These are phyloP conservation scores for Hecatera dysodea DNA, from an alignment of 2,888 invertebrate genomes.

Conservation along the genomic window DNA sequence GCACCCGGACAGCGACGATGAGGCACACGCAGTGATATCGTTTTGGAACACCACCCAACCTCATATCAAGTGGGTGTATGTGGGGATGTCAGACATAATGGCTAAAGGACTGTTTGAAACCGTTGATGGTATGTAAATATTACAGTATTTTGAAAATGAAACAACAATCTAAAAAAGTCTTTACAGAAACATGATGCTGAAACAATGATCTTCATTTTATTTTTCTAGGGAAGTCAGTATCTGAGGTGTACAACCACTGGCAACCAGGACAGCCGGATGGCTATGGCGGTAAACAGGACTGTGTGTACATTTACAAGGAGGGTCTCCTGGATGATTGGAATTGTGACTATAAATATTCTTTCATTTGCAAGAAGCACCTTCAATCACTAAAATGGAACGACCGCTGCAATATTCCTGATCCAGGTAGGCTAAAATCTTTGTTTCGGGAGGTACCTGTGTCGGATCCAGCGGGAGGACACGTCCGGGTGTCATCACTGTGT, in stretches of 20 bases:
- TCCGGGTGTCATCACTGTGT: no score
- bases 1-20: constrained; percentile 74
- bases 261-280: neutral
- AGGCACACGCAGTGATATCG: constrained; percentile 69
- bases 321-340: constrained; percentile 38
- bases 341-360: neutral
- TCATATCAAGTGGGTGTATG: constrained; percentile 2
- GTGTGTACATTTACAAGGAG: neutral
- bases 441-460: no score
- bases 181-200: no score
- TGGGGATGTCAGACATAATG: constrained; percentile 34
- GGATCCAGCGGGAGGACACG: no score
- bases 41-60: constrained; percentile 35
- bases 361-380: constrained; percentile 10
- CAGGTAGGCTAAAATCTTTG: no score
- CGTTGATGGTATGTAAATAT: no score
- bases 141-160: no score
- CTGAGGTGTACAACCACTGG: constrained; percentile 7
- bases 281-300: neutral
- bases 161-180: no score
- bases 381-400: neutral
- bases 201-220: neutral
- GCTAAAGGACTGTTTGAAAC: constrained; percentile 42
- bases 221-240: constrained; percentile 1
- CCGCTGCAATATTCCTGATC: neutral